Evolutionary conservation across 2,113 vertebrate genomes (phyloP).

Genomic region (Collichthys lucidus): DNA sequence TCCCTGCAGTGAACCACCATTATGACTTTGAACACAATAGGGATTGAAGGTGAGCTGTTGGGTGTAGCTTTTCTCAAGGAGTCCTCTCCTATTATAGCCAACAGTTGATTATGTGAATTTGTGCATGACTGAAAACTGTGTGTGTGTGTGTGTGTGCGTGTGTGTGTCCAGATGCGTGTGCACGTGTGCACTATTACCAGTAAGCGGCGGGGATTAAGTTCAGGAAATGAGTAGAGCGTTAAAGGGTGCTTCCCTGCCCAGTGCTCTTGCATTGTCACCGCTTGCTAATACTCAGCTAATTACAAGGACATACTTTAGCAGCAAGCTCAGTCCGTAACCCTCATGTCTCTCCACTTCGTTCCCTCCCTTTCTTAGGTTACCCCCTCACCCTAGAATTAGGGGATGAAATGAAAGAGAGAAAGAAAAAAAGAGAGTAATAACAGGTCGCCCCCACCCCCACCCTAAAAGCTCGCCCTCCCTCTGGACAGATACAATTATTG

Average conservation of each 20-base stretch:
- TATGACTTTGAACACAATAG: conserved; percentile 68
- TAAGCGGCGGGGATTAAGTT: conserved; percentile 81
- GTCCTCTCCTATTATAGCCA: conserved; percentile 61
- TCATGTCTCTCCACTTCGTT: conserved; percentile 53
- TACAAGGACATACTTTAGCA: conserved; percentile 84
- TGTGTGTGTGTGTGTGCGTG: conserved; percentile 46
- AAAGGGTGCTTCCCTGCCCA: conserved; percentile 78
- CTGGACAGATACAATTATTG: conserved; percentile 82
- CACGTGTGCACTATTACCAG: conserved; percentile 72
- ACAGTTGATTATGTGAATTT: conserved; percentile 71
- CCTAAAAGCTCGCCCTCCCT: conserved; percentile 76
- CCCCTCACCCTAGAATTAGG: conserved; percentile 75
- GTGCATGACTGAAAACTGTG: conserved; percentile 51
- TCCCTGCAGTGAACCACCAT: conserved; percentile 57
- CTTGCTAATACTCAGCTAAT: conserved; percentile 83
- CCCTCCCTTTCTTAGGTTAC: conserved; percentile 75
- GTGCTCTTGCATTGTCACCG: conserved; percentile 76
- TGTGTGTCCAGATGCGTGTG: conserved; percentile 58
- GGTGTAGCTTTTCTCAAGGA: conserved; percentile 66
- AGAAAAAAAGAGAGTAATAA: conserved; percentile 79
- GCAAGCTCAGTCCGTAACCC: conserved; percentile 72
- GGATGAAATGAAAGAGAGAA: conserved; percentile 67
- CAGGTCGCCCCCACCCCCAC: conserved; percentile 64
- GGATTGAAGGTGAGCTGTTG: conserved; percentile 69
- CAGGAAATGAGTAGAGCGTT: conserved; percentile 84